A percentile compares a stretch with the other conserved stretches of the same genome.
These are phyloP conservation scores for Eupithecia vulgata DNA, from an alignment of 2,888 invertebrate species.

Conservation along the genomic window DNA sequence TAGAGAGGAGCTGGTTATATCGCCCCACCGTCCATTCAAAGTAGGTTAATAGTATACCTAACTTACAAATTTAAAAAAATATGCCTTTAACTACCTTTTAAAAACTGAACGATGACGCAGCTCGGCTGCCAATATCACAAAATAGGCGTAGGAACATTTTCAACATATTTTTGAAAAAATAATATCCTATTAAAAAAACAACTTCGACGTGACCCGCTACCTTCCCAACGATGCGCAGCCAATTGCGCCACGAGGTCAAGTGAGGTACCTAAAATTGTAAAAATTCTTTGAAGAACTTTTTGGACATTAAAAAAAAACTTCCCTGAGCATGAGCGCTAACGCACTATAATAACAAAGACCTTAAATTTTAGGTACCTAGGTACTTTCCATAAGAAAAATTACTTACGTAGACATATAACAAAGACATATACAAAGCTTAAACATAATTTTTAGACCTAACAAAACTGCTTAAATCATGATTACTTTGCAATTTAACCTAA, in stretches of 20 bases:
- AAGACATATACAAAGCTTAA: slow-evolving; percentile 3
- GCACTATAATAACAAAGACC: too few relatives aligned
- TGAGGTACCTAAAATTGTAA: too few relatives aligned
- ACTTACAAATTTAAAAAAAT: not conserved
- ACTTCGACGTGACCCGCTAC: too few relatives aligned
- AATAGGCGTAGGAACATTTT: not conserved
- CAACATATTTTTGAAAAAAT: not conserved
- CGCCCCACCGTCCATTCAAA: not conserved
- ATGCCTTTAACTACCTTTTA: not conserved
- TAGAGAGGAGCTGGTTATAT: not conserved
- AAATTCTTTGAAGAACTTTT: too few relatives aligned
- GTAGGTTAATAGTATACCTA: too few relatives aligned
- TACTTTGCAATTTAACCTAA: not conserved
- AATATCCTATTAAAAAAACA: too few relatives aligned
- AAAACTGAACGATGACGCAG: not conserved
- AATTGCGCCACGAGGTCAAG: too few relatives aligned
- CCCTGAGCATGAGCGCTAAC: too few relatives aligned
- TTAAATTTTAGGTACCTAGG: too few relatives aligned
- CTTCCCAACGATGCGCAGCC: too few relatives aligned
- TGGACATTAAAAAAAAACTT: too few relatives aligned
- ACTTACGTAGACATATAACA: not conserved
- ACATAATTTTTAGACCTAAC: not conserved
- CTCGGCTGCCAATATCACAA: not conserved
- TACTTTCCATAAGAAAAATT: too few relatives aligned
- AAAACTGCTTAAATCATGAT: not conserved